Percentiles rank a stretch among this genome's conserved stretches.
These are phyloP conservation scores for Lasioglossum baleicum DNA, from an alignment of 1,140 invertebrate species.

Conservation along the genomic window DNA sequence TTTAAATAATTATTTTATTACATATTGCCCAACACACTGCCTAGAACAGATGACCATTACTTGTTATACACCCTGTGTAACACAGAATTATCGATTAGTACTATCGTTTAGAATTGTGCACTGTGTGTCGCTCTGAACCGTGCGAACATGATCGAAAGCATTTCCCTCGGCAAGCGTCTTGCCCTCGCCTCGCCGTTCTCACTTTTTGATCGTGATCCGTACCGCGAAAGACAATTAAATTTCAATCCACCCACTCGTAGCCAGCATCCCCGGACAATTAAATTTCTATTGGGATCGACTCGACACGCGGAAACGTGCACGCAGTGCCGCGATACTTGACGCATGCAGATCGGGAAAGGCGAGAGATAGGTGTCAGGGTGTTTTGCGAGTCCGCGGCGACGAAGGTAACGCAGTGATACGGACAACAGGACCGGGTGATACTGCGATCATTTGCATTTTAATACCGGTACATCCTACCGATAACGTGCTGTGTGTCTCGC, in stretches of 20 bases:
- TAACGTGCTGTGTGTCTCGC: constrained; percentile 15
- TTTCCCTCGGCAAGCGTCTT: too few species aligned
- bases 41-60: too few species aligned
- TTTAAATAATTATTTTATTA: too few species aligned
- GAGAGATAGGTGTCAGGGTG: not conserved
- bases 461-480: constrained; percentile 27
- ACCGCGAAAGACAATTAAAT: constrained; percentile 8
- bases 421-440: constrained; percentile 17
- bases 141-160: not conserved
- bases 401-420: constrained; percentile 5
- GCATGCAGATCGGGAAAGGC: constrained; percentile 26
- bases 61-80: too few species aligned
- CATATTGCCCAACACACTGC: too few species aligned
- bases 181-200: not conserved
- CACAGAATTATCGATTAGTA: too few species aligned
- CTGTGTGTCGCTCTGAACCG: too few species aligned
- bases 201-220: not conserved
- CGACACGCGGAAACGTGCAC: not conserved
- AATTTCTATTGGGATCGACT: constrained; percentile 38
- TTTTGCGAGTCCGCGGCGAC: constrained; percentile 23
- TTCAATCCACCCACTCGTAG: not conserved
- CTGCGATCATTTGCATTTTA: constrained; percentile 61
- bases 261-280: constrained; percentile 9
- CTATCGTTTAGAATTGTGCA: too few species aligned
- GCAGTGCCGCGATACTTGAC: constrained; percentile 22